A percentile compares a stretch with the other conserved stretches of the same genome.
Evolutionary conservation across 2,888 invertebrate genomes (phyloP).

Genomic region (Pristionchus maxplancki): DNA sequence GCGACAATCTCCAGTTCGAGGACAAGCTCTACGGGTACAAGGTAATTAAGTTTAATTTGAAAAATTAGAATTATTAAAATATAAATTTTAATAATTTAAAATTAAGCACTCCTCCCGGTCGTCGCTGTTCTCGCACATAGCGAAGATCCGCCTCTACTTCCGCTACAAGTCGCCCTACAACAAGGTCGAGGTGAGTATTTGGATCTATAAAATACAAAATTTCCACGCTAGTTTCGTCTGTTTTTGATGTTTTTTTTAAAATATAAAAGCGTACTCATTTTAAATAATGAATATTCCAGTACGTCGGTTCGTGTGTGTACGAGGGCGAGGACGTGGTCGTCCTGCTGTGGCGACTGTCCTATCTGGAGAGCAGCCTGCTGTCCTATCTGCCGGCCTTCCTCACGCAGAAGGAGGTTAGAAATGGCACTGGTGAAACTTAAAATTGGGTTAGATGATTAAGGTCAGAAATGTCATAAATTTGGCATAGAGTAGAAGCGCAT

Average conservation of each 20-base stretch:
- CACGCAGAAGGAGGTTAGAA: conserved; percentile 63
- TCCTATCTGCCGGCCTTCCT: conserved; percentile 70
- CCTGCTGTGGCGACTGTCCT: conserved; percentile 68
- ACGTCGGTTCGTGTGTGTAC: conserved; percentile 71
- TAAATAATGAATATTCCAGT: conserved; percentile 54
- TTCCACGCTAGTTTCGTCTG: neutral
- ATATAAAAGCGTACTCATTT: too few species aligned
- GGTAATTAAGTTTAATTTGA: conserved; percentile 23
- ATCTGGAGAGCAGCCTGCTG: conserved; percentile 63
- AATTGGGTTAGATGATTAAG: too few species aligned
- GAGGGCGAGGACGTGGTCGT: conserved; percentile 72
- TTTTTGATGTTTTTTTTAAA: neutral
- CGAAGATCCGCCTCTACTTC: conserved; percentile 72
- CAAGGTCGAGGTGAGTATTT: conserved; percentile 67
- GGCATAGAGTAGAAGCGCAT: too few species aligned
- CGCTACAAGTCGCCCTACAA: conserved; percentile 72
- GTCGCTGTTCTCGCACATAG: conserved; percentile 63
- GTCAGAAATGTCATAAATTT: too few species aligned
- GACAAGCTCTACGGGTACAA: conserved; percentile 71
- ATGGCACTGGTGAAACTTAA: too few species aligned
- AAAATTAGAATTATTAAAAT: too few species aligned
- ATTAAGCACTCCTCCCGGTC: conserved; percentile 2
- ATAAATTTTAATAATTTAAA: neutral
- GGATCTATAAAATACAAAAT: neutral
- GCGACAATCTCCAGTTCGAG: conserved; percentile 63